Percentiles rank a stretch among this genome's conserved stretches.
Conservation (phyloP, 2,888 invertebrate genomes). For the Tiphia femorata region DNA sequence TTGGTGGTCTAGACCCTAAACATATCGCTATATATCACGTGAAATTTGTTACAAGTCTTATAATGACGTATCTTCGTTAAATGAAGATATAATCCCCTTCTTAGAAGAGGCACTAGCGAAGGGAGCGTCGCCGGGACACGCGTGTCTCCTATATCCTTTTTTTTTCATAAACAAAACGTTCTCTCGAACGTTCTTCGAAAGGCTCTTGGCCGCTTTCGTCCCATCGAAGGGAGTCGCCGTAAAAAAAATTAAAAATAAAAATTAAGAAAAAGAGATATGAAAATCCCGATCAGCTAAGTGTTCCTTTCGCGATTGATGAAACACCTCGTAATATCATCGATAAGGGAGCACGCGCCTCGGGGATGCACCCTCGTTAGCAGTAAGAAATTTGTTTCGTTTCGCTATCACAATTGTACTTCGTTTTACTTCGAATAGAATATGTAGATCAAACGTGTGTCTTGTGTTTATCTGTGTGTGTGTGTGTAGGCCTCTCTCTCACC, state of each 20-base stretch:
- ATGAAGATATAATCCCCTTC: conserved; percentile 56
- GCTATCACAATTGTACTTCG: conserved; percentile 57
- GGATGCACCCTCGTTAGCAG: too few species aligned
- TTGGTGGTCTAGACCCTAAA: neutral
- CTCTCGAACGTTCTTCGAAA: conserved; percentile 2
- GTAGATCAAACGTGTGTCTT: too few species aligned
- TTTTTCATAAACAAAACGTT: neutral
- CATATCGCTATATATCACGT: conserved; percentile 49
- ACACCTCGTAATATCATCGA: too few species aligned
- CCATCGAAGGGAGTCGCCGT: too few species aligned
- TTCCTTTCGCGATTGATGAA: too few species aligned
- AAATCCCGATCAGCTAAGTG: too few species aligned
- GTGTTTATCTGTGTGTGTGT: too few species aligned
- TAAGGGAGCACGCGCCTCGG: too few species aligned
- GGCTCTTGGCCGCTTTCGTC: conserved; percentile 11
- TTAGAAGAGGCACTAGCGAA: conserved; percentile 47
- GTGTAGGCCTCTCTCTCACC: too few species aligned
- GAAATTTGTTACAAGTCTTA: conserved; percentile 63
- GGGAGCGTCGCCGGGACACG: conserved; percentile 1
- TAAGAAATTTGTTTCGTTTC: conserved; percentile 54
- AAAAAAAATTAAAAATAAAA: too few species aligned
- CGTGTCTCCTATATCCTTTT: conserved; percentile 1
- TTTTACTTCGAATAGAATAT: too few species aligned
- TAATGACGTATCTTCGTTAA: conserved; percentile 56
- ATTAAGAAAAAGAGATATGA: too few species aligned